phyloP scores from a whole-genome alignment of 2,113 vertebrate genomes.

The Thamnophis sirtalis region DNA sequence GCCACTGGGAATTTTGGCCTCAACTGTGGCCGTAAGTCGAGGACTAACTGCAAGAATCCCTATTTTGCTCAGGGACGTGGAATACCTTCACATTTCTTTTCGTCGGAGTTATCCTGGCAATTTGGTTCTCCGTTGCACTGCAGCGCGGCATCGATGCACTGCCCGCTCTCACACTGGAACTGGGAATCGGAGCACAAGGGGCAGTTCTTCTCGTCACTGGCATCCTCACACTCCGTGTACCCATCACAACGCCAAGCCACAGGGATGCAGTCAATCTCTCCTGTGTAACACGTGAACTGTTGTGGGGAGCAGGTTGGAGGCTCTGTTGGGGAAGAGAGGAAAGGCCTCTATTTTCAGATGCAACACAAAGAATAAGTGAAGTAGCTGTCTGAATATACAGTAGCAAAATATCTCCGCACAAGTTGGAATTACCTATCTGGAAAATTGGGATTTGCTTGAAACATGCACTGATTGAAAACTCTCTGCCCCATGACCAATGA shows the following conservation, averaged over 20 bases:
- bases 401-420: background rate
- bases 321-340: slow-evolving; percentile 72
- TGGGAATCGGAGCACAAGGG: slow-evolving; percentile 86
- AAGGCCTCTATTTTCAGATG: background rate
- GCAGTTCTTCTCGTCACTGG: slow-evolving; percentile 92
- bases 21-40: background rate
- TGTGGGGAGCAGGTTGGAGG: slow-evolving; percentile 95
- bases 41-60: background rate
- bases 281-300: slow-evolving; percentile 92
- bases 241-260: slow-evolving; percentile 94
- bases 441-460: background rate
- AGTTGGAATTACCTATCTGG: background rate
- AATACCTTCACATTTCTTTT: slow-evolving; percentile 89
- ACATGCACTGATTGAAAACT: background rate
- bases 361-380: background rate
- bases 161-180: slow-evolving; percentile 93
- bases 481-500: background rate
- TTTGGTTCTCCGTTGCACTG: slow-evolving; percentile 89
- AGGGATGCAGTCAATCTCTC: slow-evolving; percentile 96
- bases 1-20: background rate
- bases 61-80: background rate
- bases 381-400: background rate
- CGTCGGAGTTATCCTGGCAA: slow-evolving; percentile 93
- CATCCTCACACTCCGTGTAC: slow-evolving; percentile 88
- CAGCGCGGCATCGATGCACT: slow-evolving; percentile 83